A percentile compares a stretch with the other conserved stretches of the same genome.
Conservation (phyloP, 92 coral and sea anemone species). For the Porites evermanni region DNA sequence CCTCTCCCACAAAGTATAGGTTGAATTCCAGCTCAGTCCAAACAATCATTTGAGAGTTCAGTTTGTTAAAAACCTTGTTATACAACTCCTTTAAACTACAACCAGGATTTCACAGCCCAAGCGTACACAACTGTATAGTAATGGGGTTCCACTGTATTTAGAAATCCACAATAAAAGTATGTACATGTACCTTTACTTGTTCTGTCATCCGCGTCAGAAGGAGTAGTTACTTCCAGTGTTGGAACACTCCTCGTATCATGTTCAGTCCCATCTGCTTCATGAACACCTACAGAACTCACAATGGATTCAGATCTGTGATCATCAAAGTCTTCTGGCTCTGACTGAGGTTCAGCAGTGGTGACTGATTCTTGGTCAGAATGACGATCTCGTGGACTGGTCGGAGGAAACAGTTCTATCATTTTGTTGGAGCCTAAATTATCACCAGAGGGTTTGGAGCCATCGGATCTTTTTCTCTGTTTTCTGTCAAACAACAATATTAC, state of each 20-base stretch:
- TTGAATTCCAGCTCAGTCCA: no score
- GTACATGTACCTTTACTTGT: background rate
- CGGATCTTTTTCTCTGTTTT: conserved; percentile 31
- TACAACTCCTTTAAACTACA: no score
- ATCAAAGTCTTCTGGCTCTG: conserved; percentile 75
- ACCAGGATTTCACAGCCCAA: no score
- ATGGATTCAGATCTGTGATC: conserved; percentile 67
- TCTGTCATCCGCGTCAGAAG: background rate
- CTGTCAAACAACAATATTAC: background rate
- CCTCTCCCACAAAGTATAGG: no score
- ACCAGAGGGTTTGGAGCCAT: conserved; percentile 19
- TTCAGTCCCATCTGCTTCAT: background rate
- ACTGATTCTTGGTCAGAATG: conserved; percentile 75
- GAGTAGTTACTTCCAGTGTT: conserved; percentile 11
- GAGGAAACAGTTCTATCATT: background rate
- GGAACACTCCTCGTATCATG: background rate
- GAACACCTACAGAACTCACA: conserved; percentile 58
- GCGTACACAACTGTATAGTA: no score
- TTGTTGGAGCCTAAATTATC: background rate
- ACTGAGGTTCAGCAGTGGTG: conserved; percentile 78
- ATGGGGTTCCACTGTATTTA: no score
- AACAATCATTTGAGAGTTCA: no score
- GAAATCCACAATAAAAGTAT: no score
- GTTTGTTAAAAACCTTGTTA: no score
- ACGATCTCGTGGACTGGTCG: conserved; percentile 34